A percentile compares a stretch with the other conserved stretches of the same genome.
Evolutionary conservation across 2,113 vertebrate species (phyloP).

Genomic region (Ceyx melanurus): DNA sequence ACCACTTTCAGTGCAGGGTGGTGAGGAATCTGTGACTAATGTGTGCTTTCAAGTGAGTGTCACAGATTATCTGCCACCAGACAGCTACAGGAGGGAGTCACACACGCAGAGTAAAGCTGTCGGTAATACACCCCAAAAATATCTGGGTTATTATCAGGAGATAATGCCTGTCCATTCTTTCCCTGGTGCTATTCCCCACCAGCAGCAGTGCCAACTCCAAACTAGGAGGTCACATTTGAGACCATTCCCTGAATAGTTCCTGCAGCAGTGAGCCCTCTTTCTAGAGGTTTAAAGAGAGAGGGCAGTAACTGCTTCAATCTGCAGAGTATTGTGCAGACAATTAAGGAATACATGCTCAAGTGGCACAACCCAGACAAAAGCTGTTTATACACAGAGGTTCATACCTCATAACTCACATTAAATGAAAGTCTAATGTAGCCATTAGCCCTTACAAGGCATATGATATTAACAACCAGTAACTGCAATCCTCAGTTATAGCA

Average conservation of each 20-base stretch:
- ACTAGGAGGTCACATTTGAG: not conserved
- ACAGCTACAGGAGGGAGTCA: not conserved
- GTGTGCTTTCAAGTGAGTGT: not conserved
- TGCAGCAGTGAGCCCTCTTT: not conserved
- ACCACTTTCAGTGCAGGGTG: not conserved
- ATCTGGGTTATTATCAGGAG: not conserved
- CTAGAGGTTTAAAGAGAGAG: not conserved
- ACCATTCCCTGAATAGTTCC: not conserved
- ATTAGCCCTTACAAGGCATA: not conserved
- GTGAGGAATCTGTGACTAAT: conserved; percentile 36
- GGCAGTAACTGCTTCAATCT: not conserved
- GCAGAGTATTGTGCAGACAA: not conserved
- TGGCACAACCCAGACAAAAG: not conserved
- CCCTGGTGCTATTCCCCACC: not conserved
- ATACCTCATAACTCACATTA: not conserved
- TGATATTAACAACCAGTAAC: not conserved
- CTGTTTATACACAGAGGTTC: not conserved
- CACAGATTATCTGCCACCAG: not conserved
- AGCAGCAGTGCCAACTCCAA: not conserved
- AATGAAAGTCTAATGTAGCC: not conserved
- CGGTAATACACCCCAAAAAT: not conserved
- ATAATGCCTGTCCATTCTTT: not conserved
- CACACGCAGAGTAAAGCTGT: not conserved
- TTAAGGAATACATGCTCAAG: not conserved
- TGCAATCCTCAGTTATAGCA: not conserved